Evolutionary conservation across 2,888 invertebrate genomes (phyloP), one percentile per base, ranked within the genome.

Genomic region (Lutraria lutraria): DNA sequence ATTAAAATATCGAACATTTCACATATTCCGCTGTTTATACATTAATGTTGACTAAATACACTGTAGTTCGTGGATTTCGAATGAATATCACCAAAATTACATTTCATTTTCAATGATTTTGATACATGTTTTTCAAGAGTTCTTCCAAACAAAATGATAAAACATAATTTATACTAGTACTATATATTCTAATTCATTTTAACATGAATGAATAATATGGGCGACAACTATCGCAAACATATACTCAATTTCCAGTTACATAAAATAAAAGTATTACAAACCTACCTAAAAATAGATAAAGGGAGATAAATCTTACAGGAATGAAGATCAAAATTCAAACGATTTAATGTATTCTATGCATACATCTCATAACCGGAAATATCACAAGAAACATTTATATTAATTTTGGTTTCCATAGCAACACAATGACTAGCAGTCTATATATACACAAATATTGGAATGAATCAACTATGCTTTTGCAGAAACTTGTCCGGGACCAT

Each of bases 401-500:
- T 43, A 15, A 60, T 72, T 72, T 72, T 72, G 72, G 72, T 72
- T 25, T 72, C 72, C 25, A 34, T 76, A 34, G 76, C 19, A 76
- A 34, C 76, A 76, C 76, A 76, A 15, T 76, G 76, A 76, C 76
- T 76, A 76, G 76, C 76, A 34, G 76, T 76, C 76, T 76, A 76
- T 76, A 76, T 76, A 76, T 76, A 76, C 31, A 76, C 63, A 76
- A 31, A 76, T 34, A 76, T 34, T 76, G 83, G 83, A 83, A 72
- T 68, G 86, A n/a, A 80, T 52, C 21, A 76, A 79, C 88, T 92
- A 93, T 19, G 93, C 92, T 79, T 91, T 91, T 15, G 92, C 90
- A 21, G 83, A 86, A 21, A 93, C 92, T n/a, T 92, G 86, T 12
- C 91, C 90, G 4, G 94, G 91, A 15, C 88, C 89, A 19, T 93